phyloP scores from a whole-genome alignment of 2,113 vertebrate species.

The Cephalopterus ornatus region DNA sequence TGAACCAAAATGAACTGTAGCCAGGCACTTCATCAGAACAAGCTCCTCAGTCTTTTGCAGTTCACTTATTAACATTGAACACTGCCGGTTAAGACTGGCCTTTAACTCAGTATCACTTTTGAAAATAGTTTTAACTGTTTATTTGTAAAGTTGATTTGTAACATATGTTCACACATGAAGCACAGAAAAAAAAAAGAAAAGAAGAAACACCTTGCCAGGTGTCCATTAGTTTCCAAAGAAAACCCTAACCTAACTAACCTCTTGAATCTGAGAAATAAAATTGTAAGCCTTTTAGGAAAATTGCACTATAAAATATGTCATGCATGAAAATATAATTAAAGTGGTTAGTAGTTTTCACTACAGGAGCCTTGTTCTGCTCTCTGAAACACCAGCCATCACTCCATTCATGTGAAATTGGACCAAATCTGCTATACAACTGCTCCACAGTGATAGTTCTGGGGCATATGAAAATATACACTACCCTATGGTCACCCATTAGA shows the following conservation, averaged over 20 bases:
- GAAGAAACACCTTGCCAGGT: not conserved
- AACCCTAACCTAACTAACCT: not conserved
- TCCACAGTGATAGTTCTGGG: constrained; percentile 12
- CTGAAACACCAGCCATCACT: not conserved
- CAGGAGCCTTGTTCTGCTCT: not conserved
- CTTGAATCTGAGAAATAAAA: constrained; percentile 26
- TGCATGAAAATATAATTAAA: constrained; percentile 18
- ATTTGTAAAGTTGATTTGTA: not conserved
- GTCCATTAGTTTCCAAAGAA: constrained; percentile 1
- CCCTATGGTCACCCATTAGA: not conserved
- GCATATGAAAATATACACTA: constrained; percentile 14
- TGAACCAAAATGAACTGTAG: not conserved
- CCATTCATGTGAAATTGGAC: constrained; percentile 48
- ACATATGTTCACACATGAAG: not conserved
- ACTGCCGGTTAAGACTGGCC: not conserved
- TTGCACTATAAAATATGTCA: constrained; percentile 29
- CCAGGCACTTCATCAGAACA: not conserved
- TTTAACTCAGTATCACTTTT: not conserved
- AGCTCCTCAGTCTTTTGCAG: not conserved
- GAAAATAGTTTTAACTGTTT: not conserved
- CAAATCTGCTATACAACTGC: constrained; percentile 2
- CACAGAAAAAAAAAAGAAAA: not conserved
- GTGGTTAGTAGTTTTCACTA: constrained; percentile 50
- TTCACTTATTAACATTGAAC: not conserved
- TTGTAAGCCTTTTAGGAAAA: constrained; percentile 37